A percentile compares a stretch with the other conserved stretches of the same genome.
Conservation (phyloP, 2,888 invertebrate species). For the Morinoia aosen region DNA sequence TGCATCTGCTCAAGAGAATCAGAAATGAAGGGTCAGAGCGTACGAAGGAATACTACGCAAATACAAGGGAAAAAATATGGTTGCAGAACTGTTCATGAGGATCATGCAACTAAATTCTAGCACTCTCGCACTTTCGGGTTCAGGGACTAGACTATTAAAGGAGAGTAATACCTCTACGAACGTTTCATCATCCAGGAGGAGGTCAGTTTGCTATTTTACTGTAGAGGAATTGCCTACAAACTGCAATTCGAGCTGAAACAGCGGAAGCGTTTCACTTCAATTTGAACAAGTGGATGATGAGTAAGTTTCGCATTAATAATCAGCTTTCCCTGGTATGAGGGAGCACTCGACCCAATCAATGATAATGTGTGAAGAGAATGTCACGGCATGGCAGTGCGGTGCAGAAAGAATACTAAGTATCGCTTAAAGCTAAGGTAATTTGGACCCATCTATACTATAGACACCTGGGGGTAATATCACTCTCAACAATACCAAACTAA, state of each 20-base stretch:
- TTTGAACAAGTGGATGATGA: no score
- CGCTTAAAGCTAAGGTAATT: no score
- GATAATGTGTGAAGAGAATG: no score
- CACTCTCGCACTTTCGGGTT: neutral
- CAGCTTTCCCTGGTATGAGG: no score
- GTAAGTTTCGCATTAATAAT: no score
- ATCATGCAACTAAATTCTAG: neutral
- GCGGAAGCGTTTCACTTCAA: neutral
- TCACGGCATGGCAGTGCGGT: no score
- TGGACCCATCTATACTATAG: no score
- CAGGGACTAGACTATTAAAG: neutral
- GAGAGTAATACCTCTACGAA: neutral
- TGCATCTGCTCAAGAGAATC: slow-evolving; percentile 58
- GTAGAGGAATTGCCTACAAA: neutral
- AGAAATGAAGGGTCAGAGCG: neutral
- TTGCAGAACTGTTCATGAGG: neutral
- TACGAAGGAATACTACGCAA: neutral
- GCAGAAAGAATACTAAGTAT: no score
- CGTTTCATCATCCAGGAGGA: neutral
- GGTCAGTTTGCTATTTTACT: neutral
- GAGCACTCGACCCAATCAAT: no score
- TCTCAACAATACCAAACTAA: no score
- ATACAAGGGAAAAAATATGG: neutral
- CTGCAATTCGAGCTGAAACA: neutral
- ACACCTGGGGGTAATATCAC: no score